Percentiles rank a stretch among this genome's conserved stretches.
Evolutionary conservation across 2,797 vertebrate genomes (phyloP).

Genomic region (Myotis vivesi): DNA sequence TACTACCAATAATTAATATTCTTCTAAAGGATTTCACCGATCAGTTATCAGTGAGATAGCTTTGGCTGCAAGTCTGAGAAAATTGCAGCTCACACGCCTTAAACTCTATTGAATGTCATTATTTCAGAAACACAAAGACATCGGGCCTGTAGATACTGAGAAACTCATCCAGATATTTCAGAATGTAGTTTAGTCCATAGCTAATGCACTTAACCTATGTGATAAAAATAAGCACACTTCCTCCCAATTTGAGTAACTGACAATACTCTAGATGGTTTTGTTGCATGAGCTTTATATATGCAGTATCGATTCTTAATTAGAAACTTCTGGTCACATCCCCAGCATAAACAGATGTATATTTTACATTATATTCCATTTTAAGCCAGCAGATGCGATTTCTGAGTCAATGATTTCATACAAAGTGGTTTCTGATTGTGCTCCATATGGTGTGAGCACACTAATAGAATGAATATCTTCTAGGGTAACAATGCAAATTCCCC

Average conservation of each 20-base stretch:
- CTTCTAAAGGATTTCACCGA: not conserved
- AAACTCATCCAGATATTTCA: not conserved
- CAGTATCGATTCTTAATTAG: slow-evolving; percentile 8
- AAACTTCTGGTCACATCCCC: not conserved
- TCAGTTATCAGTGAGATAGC: not conserved
- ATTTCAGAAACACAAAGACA: not conserved
- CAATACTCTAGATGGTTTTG: not conserved
- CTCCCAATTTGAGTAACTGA: not conserved
- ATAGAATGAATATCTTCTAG: slow-evolving; percentile 35
- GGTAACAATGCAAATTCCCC: not conserved
- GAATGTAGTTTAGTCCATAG: not conserved
- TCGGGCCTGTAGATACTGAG: not conserved
- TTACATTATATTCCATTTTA: slow-evolving; percentile 47
- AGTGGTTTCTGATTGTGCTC: slow-evolving; percentile 41
- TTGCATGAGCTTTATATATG: not conserved
- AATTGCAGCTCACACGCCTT: not conserved
- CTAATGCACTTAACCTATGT: not conserved
- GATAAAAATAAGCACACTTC: not conserved
- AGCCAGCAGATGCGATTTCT: slow-evolving; percentile 41
- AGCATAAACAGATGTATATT: slow-evolving; percentile 29
- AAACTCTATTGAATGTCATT: not conserved
- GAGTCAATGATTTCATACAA: slow-evolving; percentile 41
- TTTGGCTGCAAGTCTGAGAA: not conserved
- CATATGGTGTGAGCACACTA: slow-evolving; percentile 3
- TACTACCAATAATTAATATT: not conserved